These are phyloP conservation scores for Casuarius casuarius DNA, from an alignment of 2,113 vertebrate genomes.

Conservation along the genomic window DNA sequence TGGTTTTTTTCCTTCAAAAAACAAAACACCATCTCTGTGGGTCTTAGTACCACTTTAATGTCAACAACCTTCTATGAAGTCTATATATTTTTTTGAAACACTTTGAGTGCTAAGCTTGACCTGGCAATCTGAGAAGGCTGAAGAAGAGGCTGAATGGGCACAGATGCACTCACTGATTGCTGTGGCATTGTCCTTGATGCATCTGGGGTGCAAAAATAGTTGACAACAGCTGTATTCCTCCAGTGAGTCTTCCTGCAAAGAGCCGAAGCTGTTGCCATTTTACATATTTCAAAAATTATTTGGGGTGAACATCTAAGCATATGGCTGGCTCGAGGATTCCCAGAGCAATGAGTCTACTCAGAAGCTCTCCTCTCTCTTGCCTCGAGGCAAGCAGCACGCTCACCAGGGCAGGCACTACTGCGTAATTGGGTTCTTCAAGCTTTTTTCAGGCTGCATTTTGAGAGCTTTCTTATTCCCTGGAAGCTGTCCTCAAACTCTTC, in stretches of 20 bases:
- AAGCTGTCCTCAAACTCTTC: neutral
- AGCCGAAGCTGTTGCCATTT: neutral
- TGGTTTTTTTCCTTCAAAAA: too few species aligned
- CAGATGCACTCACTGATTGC: fast-evolving
- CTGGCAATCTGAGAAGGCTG: neutral
- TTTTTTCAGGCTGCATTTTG: neutral
- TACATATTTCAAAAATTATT: neutral
- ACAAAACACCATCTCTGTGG: neutral
- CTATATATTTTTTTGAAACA: neutral
- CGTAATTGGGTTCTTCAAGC: neutral
- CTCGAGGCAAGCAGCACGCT: neutral
- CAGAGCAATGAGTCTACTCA: neutral
- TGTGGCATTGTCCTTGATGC: neutral
- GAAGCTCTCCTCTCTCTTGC: neutral
- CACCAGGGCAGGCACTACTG: neutral
- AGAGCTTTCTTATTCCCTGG: neutral
- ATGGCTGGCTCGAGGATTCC: neutral
- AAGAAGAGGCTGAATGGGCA: neutral
- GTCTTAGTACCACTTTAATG: neutral
- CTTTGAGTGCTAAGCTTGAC: neutral
- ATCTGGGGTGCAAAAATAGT: neutral
- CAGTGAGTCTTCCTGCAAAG: neutral
- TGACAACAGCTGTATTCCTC: neutral
- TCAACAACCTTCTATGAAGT: neutral
- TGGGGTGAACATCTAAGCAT: neutral